Evolutionary conservation across 1,140 invertebrate genomes (phyloP).

Genomic region (Papilio helenus): DNA sequence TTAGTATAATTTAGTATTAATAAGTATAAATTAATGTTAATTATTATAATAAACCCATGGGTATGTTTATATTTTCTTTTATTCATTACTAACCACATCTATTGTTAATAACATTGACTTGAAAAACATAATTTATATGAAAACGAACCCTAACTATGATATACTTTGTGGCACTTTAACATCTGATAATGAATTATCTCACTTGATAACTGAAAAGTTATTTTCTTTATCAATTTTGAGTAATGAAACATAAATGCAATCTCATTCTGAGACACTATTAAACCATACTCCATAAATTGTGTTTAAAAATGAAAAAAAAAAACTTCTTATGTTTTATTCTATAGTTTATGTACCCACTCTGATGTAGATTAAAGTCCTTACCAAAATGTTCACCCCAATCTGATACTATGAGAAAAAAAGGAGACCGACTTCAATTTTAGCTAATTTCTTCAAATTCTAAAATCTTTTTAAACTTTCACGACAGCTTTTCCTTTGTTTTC

Average conservation of each 20-base stretch:
- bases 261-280: neutral
- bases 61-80: conserved; percentile 8
- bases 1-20: neutral
- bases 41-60: conserved; percentile 23
- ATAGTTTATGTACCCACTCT: no score
- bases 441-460: no score
- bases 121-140: no score
- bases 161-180: neutral
- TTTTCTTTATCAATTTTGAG: neutral
- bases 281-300: neutral
- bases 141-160: neutral
- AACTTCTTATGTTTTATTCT: no score
- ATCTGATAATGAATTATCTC: neutral
- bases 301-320: no score
- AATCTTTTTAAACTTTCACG: conserved; percentile 73
- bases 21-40: conserved; percentile 13
- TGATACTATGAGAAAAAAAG: no score
- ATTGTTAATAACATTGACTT: no score
- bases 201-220: neutral
- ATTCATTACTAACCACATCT: neutral
- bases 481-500: conserved; percentile 84
- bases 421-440: no score
- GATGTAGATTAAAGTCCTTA: no score
- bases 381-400: no score
- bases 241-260: neutral